A percentile compares a stretch with the other conserved stretches of the same genome.
phyloP scores from a whole-genome alignment of 2,113 vertebrate species.

The Malurus alboscapulatus region DNA sequence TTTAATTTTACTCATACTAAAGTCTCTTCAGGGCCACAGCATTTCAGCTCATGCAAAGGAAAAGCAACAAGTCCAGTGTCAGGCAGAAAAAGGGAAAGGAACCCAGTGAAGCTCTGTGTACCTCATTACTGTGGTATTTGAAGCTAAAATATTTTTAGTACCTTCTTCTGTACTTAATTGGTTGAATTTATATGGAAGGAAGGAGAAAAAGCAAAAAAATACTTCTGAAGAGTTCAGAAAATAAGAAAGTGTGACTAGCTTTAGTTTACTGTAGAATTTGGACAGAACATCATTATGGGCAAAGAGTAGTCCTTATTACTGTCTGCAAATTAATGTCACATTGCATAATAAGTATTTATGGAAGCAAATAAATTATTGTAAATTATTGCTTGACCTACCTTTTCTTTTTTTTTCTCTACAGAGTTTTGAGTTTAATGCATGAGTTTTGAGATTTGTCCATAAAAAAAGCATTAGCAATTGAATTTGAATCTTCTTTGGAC shows the following conservation, averaged over 20 bases:
- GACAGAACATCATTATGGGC: neutral
- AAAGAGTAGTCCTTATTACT: neutral
- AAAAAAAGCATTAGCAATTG: neutral
- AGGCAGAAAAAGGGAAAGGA: neutral
- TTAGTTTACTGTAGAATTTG: neutral
- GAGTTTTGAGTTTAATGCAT: neutral
- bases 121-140: rapidly evolving
- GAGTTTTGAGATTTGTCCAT: neutral
- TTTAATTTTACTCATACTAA: neutral
- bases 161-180: neutral
- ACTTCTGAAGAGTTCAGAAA: neutral
- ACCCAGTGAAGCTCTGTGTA: neutral
- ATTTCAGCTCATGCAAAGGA: neutral
- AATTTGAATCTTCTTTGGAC: neutral
- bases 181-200: neutral
- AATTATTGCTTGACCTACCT: neutral
- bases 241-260: neutral
- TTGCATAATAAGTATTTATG: neutral
- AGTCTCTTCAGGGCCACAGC: neutral
- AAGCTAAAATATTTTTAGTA: neutral
- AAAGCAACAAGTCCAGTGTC: neutral
- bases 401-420: neutral
- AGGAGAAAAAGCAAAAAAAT: neutral
- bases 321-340: neutral
- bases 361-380: neutral